Base-by-base conservation (phyloP, 2,797 vertebrate genomes). In the Muraenolepis orangiensis region DNA sequence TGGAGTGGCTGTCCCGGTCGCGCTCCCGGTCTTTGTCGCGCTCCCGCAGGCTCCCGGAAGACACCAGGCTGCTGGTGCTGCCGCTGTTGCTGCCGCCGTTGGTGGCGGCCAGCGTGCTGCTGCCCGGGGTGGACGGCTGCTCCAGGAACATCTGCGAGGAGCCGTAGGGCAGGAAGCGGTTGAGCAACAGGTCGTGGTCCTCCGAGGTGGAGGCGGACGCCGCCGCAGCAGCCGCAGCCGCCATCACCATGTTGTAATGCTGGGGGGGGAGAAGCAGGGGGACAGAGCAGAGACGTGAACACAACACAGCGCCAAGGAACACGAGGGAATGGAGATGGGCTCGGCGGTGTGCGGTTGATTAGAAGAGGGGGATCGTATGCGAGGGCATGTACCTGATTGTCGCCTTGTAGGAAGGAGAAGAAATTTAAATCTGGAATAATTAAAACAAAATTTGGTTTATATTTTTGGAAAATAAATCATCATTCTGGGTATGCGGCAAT, bases 161-260 rank as follows among this genome's bases (percentile, higher is more conserved):
- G 79, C 95, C 81, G 73, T 98, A 99, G 0, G 98, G 97, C 81
- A 99, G 95, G 90, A 98, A 99, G 4, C 97, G 95, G 88, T 93
- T 95, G 61, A 95, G 92, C 40, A 99, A 95, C 70, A 99, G 94
- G 90, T 99, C 97, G 61, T 96, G 96, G 76, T 99, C 98, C 74
- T 99, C 98, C 0, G 97, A 95, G 29, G 92, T 87, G 0, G 93
- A 93, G 1, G 95, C 95, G 0, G 95, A 95, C 0, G 97, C 96
- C 0, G 97, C 96, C 0, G 97, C 97, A 0, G 97, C 97, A 0
- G 97, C 97, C 0, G 97, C 97, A 0, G 98, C 97, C 0, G 98
- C 97, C 11, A 98, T 98, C 70, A 99, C 95, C 87, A 99, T 96
- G 84, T 96, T 98, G 89, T 98, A 99, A 95, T 98, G 98, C 98